Conservation (phyloP, 2,113 vertebrate species). For the Oxyura jamaicensis region DNA sequence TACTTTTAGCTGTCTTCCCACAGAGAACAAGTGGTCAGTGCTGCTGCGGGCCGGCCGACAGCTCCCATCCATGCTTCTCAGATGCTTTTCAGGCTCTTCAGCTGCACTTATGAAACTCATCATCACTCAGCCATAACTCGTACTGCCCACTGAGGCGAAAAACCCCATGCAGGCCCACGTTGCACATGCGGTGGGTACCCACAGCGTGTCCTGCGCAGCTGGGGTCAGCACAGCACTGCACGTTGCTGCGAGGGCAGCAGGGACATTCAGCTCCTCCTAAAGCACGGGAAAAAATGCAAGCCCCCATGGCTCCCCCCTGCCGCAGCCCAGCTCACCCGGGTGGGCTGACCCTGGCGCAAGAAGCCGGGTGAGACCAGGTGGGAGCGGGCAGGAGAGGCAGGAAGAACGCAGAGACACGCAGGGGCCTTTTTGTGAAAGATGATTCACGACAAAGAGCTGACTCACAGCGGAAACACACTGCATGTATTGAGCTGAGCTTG, state of each 20-base stretch:
- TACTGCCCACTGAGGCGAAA: background rate
- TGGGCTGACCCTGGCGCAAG: background rate
- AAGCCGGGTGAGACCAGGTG: background rate
- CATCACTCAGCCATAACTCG: background rate
- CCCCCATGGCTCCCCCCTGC: background rate
- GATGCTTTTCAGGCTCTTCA: background rate
- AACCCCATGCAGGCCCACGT: background rate
- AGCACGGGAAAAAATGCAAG: background rate
- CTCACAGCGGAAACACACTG: background rate
- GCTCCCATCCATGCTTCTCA: background rate
- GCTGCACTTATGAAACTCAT: background rate
- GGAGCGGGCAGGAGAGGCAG: background rate
- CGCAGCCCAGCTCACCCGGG: too few species aligned
- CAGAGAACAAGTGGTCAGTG: background rate
- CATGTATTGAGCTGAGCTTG: background rate
- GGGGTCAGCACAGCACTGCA: background rate
- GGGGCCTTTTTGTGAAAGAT: background rate
- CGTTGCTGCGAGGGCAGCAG: background rate
- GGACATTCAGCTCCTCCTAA: background rate
- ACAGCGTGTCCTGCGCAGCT: background rate
- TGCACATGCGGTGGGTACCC: background rate
- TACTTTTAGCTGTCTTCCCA: too few species aligned
- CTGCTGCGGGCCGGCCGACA: background rate
- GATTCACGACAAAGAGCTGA: background rate
- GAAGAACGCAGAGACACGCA: background rate